Percentiles rank a stretch among this genome's conserved stretches.
These are phyloP conservation scores for Neocrepidodera transversa DNA, from an alignment of 2,888 invertebrate genomes.

Conservation along the genomic window DNA sequence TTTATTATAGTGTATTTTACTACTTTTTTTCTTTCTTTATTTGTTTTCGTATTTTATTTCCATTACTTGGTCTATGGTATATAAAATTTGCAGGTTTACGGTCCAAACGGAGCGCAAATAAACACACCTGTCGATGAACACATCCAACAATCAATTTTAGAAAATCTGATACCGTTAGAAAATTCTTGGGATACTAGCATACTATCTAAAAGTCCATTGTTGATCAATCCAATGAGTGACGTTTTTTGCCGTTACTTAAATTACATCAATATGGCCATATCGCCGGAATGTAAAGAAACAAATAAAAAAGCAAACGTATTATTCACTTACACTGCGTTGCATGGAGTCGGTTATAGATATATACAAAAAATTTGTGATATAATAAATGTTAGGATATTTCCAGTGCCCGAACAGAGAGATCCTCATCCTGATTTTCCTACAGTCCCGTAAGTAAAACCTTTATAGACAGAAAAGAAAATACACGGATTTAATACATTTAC, in stretches of 20 bases:
- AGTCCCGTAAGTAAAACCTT: slow-evolving; percentile 66
- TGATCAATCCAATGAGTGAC: slow-evolving; percentile 74
- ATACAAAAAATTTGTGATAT: slow-evolving; percentile 76
- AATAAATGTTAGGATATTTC: slow-evolving; percentile 75
- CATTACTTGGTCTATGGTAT: too few relatives aligned
- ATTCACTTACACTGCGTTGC: slow-evolving; percentile 95
- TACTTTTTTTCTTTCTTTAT: too few relatives aligned
- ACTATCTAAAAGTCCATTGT: slow-evolving; percentile 63
- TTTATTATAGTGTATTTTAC: too few relatives aligned
- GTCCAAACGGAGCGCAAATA: slow-evolving; percentile 95
- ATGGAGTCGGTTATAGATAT: slow-evolving; percentile 91
- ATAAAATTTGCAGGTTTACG: slow-evolving; percentile 85
- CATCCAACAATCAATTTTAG: slow-evolving; percentile 79
- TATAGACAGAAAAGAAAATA: too few relatives aligned
- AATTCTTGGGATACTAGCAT: slow-evolving; percentile 78
- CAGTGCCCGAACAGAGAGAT: slow-evolving; percentile 78
- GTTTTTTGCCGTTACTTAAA: slow-evolving; percentile 73
- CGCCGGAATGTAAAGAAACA: slow-evolving; percentile 63
- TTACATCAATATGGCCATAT: slow-evolving; percentile 65
- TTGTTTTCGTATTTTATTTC: too few relatives aligned
- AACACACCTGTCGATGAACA: slow-evolving; percentile 88
- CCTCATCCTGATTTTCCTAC: slow-evolving; percentile 98
- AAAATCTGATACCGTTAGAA: slow-evolving; percentile 77
- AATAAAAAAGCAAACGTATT: slow-evolving; percentile 65
- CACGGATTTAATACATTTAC: too few relatives aligned